These are phyloP conservation scores for Ectropis grisescens DNA, from an alignment of 1,140 invertebrate genomes.

Conservation along the genomic window DNA sequence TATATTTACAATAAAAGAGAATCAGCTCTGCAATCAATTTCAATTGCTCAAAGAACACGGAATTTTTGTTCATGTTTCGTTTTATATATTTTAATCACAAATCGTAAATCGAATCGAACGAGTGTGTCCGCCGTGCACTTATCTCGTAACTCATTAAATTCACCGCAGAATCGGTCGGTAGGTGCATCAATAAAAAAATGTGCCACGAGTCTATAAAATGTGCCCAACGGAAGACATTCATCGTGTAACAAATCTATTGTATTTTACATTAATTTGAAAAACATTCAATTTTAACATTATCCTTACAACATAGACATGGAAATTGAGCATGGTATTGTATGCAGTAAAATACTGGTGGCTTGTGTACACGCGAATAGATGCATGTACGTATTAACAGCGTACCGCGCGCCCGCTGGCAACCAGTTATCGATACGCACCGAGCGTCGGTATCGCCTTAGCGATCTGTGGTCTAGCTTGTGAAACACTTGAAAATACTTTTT, in stretches of 20 bases:
- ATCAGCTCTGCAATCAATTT: constrained; percentile 61
- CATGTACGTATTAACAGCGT: too few relatives aligned
- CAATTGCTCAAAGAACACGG: constrained; percentile 48
- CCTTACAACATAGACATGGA: constrained; percentile 60
- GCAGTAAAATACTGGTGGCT: constrained; percentile 38
- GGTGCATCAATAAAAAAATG: constrained; percentile 46
- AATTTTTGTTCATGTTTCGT: constrained; percentile 25
- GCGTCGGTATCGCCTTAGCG: too few relatives aligned
- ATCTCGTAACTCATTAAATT: constrained; percentile 30
- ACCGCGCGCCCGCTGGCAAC: too few relatives aligned
- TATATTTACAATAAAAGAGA: constrained; percentile 65
- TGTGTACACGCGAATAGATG: too few relatives aligned
- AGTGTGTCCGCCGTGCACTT: constrained; percentile 59
- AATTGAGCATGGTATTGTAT: constrained; percentile 59
- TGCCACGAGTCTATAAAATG: constrained; percentile 58
- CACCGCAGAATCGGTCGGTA: constrained; percentile 20
- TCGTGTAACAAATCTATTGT: constrained; percentile 59
- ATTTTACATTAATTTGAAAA: constrained; percentile 46
- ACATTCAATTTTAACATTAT: constrained; percentile 54
- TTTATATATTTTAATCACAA: constrained; percentile 37
- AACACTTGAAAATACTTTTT: too few relatives aligned
- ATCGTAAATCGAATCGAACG: too few relatives aligned
- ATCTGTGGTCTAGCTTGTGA: too few relatives aligned
- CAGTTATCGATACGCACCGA: too few relatives aligned
- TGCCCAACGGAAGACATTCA: constrained; percentile 67